Evolutionary conservation across 1,140 invertebrate genomes (phyloP).

Genomic region (Drosophila rhopaloa): DNA sequence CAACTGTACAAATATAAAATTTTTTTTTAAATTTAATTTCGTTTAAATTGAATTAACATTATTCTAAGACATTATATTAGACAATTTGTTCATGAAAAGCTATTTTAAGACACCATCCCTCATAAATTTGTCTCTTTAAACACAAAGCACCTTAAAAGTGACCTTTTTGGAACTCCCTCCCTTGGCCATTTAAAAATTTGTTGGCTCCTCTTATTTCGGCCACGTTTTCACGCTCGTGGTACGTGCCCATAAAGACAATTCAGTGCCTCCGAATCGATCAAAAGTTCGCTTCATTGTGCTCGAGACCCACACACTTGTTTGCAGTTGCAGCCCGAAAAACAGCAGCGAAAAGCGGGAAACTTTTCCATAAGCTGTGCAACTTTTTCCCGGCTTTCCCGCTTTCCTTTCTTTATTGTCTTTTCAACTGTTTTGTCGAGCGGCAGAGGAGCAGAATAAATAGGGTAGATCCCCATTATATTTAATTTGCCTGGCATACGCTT

Average conservation of each 20-base stretch:
- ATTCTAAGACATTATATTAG: too few species aligned
- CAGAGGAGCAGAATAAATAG: slow-evolving; percentile 29
- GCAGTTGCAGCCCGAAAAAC: slow-evolving; percentile 15
- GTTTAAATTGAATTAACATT: too few species aligned
- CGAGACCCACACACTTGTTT: slow-evolving; percentile 29
- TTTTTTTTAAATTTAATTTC: too few species aligned
- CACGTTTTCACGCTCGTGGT: slow-evolving; percentile 33
- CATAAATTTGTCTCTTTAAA: background rate
- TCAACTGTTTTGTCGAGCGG: slow-evolving; percentile 48
- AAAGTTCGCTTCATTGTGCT: slow-evolving; percentile 46
- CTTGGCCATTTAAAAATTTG: background rate
- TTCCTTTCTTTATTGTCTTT: slow-evolving; percentile 46
- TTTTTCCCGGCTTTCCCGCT: slow-evolving; percentile 49
- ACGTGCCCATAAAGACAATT: slow-evolving; percentile 64
- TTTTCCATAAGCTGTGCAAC: slow-evolving; percentile 64
- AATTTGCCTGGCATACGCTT: slow-evolving; percentile 77
- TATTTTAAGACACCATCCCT: background rate
- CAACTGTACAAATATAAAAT: too few species aligned
- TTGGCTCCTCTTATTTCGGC: slow-evolving; percentile 11
- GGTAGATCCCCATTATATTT: slow-evolving; percentile 69
- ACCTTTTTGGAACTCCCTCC: slow-evolving; percentile 3
- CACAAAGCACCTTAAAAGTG: background rate
- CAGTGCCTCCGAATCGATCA: slow-evolving; percentile 64
- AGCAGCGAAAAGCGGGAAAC: slow-evolving; percentile 26
- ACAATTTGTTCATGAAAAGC: too few species aligned